Base-by-base conservation (phyloP, 1,140 invertebrate species). In the Pogonomyrmex barbatus region DNA sequence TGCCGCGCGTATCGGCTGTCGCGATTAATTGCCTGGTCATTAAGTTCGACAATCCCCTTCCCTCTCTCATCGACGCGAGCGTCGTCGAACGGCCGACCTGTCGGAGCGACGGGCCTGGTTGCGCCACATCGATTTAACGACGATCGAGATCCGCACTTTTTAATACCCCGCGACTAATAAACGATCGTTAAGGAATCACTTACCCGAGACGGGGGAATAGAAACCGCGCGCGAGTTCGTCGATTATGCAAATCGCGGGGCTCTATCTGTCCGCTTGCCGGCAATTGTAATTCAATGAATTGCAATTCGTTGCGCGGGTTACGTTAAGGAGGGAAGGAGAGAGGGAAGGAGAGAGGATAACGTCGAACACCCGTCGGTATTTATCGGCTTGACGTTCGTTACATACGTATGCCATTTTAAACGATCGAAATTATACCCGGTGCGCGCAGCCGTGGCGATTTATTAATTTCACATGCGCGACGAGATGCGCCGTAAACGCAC, bases 1-100 rank as follows among this genome's bases (percentile, higher is more conserved):
- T 88, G 71, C 77, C 87, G 86, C 70, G 76, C 60, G 60, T 86
- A 90, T 90, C 85, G 79, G 60, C 77, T 78, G 87, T 88, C 63
- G 85, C 71, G 73, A 75, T 90, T 86, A 90, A 90, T 88, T 90
- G 84, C 71, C 36, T 50, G 65, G 36, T 65, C 78, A 90, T 90
- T 88, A 90, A 88, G 10, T 77, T 67, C 62, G 83, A 83, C 79
- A 54, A 39, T 82, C 17, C n/a, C 65, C 63, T 24, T 24, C 24
- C 24, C 24, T 24, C 24, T 24, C 24, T 24, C 24, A 65, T 56
- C 79, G 75, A 71, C 42, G 36, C 67, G 42, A 47, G 67, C 17
- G 52, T 56, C 76, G 30, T 4, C 39, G 36, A 17, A 6, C 50
- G 47, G 17, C 39, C 47, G 62, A 39, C 5, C 62, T 62, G 47